phyloP scores from a whole-genome alignment of 2,113 vertebrate species.

The Chroicocephalus ridibundus region DNA sequence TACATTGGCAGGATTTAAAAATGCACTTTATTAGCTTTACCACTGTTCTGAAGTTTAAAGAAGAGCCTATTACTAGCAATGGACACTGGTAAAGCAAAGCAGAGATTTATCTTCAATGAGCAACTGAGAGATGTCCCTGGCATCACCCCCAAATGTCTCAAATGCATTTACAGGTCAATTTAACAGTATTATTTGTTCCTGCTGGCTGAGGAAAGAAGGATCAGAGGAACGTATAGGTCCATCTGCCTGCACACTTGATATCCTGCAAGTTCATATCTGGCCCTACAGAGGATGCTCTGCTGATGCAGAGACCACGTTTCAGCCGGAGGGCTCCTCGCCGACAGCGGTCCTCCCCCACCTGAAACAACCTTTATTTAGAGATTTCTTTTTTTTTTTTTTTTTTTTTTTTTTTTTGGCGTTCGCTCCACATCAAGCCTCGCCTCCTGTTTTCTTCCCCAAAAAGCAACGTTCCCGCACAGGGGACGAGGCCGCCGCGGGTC shows the following conservation, averaged over 20 bases:
- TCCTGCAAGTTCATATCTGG: not conserved
- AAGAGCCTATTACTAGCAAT: not conserved
- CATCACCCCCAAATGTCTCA: not conserved
- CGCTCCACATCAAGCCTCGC: not conserved
- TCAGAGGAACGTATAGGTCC: fast-evolving
- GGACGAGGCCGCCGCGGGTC: not conserved
- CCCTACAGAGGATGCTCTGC: not conserved
- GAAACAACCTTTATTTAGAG: fast-evolving
- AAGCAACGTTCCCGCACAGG: not conserved
- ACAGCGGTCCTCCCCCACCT: not conserved
- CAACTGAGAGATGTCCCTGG: not conserved
- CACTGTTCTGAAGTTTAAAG: not conserved
- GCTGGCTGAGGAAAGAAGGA: not conserved
- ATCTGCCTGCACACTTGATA: not conserved
- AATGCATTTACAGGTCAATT: not conserved
- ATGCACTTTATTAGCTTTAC: not conserved
- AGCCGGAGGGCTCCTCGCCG: not conserved
- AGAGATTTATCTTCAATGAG: not conserved
- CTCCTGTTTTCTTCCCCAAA: fast-evolving
- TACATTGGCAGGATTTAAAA: fast-evolving
- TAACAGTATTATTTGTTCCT: not conserved
- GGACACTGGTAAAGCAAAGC: not conserved
- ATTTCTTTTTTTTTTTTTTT: too few species aligned
- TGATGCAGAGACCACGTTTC: not conserved
- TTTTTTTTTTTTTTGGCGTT: not conserved